These are phyloP conservation scores for Setipinna tenuifilis DNA, from an alignment of 2,797 vertebrate genomes.

Conservation along the genomic window DNA sequence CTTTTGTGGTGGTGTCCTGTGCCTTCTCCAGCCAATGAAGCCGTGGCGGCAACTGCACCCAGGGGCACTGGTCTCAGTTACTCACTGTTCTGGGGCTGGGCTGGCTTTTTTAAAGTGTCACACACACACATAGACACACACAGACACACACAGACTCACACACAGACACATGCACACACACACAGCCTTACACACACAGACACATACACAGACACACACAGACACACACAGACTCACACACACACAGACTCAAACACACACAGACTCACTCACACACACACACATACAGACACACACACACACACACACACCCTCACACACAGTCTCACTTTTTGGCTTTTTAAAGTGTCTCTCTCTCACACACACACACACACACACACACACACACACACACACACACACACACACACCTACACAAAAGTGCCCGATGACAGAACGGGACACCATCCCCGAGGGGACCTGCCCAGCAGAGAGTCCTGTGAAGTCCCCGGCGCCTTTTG, in stretches of 20 bases:
- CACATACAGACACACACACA: too few species aligned
- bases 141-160: too few species aligned
- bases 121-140: background rate
- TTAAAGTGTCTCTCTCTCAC: too few species aligned
- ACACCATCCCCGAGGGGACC: background rate
- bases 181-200: background rate
- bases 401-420: background rate
- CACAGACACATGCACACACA: too few species aligned
- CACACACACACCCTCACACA: background rate
- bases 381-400: too few species aligned
- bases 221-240: too few species aligned
- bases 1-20: background rate
- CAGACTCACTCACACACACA: too few species aligned
- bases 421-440: background rate
- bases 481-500: background rate
- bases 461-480: background rate
- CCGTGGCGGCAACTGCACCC: background rate
- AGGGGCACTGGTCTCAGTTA: background rate
- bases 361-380: too few species aligned
- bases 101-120: background rate
- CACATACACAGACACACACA: too few species aligned
- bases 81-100: constrained; percentile 1
- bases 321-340: too few species aligned
- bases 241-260: background rate
- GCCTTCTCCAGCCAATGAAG: background rate